Evolutionary conservation across 2,888 invertebrate genomes (phyloP), one percentile per base, ranked within the genome.

Genomic region (Neoascia interrupta): DNA sequence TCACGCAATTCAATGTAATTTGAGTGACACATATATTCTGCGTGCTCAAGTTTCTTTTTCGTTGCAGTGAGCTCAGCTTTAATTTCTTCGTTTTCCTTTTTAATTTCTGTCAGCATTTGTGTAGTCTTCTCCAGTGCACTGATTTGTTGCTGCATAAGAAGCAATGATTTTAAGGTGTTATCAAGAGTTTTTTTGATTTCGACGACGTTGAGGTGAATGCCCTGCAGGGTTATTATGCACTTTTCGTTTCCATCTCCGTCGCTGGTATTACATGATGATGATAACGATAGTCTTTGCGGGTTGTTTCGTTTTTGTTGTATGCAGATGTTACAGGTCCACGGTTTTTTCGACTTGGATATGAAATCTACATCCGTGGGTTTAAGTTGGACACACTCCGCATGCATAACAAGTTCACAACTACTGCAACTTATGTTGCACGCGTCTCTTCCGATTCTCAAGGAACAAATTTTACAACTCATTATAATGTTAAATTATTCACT

Each of bases 391-490:
- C 34, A 45, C 15, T 60, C 34, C 45, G 60, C 43, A 16, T 45
- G 45, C 21, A 60, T 21, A 1, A 26, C n/a, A 5, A 16, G 16
- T 28, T 21, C 15, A 28, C 39, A 56, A 2, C 41, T 28, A 41
- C 39, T 41, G 11, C 39, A 56, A 10, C 41, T 41, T 13, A 56
- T 41, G 21, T 56, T 28, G 23, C 41, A 41, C 0, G 26, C 23
- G 3, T 56, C 54, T 28, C 54, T 56, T 15, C 56, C 43, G 8
- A 19, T 28, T 56, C 28, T 56, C 23, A 19, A 31, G 18, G 31
- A 31, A 31, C 58, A 43, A 37, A 58, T 43, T 21, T 58, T 58
- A 19, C 34, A 58, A 43, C 34, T 58, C 43, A 58, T 34, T 34
- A 8, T 1, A 26, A 1, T 31, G n/a, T 31, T 3, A 10, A 31